Percentiles rank a stretch among this genome's conserved stretches.
Evolutionary conservation across 1,140 invertebrate species (phyloP).

Genomic region (Telenomus remus): DNA sequence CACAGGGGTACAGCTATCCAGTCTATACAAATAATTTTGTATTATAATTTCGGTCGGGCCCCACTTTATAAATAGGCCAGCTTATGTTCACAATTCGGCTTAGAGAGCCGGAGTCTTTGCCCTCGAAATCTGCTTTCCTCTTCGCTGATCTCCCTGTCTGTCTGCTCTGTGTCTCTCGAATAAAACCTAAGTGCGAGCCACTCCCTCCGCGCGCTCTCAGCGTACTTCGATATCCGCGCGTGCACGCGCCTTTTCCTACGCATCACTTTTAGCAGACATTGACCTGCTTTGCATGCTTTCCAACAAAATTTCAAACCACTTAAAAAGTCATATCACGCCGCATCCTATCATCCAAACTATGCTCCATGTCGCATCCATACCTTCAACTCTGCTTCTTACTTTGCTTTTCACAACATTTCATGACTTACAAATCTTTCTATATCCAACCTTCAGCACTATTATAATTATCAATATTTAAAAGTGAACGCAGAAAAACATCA

Average conservation of each 20-base stretch:
- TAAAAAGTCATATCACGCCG: neutral
- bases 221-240: slow-evolving; percentile 18
- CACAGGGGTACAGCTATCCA: slow-evolving; percentile 55
- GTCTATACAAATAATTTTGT: slow-evolving; percentile 71
- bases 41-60: slow-evolving; percentile 69
- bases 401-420: no score
- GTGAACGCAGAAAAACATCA: no score
- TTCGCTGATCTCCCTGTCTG: slow-evolving; percentile 9
- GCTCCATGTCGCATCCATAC: no score
- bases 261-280: slow-evolving; percentile 29
- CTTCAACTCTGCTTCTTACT: no score
- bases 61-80: slow-evolving; percentile 69
- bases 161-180: slow-evolving; percentile 20
- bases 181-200: slow-evolving; percentile 30
- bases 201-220: slow-evolving; percentile 5
- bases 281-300: slow-evolving; percentile 2
- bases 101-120: slow-evolving; percentile 41
- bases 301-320: neutral
- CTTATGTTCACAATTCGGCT: slow-evolving; percentile 61
- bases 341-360: neutral
- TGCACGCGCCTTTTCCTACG: slow-evolving; percentile 14
- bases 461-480: slow-evolving; percentile 42
- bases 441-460: no score
- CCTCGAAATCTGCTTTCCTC: slow-evolving; percentile 34
- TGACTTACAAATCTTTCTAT: no score